phyloP scores from a whole-genome alignment of 1,140 invertebrate species.

The Mamestra configurata region DNA sequence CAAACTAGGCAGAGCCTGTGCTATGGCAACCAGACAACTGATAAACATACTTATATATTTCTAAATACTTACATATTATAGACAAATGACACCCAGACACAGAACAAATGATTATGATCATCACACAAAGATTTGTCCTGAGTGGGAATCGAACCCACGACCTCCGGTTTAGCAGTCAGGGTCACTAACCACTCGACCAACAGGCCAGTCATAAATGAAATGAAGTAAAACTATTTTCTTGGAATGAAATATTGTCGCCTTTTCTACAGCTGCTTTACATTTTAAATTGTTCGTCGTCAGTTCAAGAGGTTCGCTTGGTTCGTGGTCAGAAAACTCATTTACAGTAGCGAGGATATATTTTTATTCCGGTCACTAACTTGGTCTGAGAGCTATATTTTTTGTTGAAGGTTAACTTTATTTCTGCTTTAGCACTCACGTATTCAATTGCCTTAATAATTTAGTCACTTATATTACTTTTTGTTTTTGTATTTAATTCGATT shows the following conservation, averaged over 20 bases:
- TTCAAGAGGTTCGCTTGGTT: background rate
- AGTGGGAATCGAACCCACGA: too few relatives aligned
- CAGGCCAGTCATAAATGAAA: too few relatives aligned
- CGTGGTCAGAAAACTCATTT: constrained; percentile 14
- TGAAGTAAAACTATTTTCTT: background rate
- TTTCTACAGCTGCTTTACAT: constrained; percentile 9
- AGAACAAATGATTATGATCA: too few relatives aligned
- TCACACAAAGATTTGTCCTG: too few relatives aligned
- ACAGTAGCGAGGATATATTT: background rate
- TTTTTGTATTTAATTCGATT: background rate
- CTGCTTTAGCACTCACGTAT: background rate
- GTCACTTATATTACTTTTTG: background rate
- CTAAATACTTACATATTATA: too few relatives aligned
- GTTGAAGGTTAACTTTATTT: background rate
- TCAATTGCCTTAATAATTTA: background rate
- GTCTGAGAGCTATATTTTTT: background rate
- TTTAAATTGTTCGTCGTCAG: background rate
- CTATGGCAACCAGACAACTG: too few relatives aligned
- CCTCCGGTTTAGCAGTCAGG: too few relatives aligned
- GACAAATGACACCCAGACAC: too few relatives aligned
- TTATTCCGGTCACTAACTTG: constrained; percentile 1
- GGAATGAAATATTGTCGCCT: background rate
- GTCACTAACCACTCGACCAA: too few relatives aligned
- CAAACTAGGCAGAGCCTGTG: too few relatives aligned
- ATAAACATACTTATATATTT: too few relatives aligned